phyloP scores from a whole-genome alignment of 2,888 invertebrate species.

The Plebejus argus region DNA sequence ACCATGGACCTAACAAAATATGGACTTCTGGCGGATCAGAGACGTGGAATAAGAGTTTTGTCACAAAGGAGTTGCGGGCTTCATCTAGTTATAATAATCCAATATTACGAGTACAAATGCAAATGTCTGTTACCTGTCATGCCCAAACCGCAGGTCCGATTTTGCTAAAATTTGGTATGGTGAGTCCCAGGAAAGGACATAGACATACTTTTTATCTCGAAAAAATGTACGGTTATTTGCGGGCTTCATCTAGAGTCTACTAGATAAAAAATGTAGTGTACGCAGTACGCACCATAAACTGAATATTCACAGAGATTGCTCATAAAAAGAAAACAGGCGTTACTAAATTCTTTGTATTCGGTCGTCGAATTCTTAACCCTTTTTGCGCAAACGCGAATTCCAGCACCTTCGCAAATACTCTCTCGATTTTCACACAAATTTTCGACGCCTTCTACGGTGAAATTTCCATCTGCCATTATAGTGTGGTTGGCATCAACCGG shows the following conservation, averaged over 20 bases:
- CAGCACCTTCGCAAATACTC: conserved; percentile 48
- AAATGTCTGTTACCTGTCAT: too few species aligned
- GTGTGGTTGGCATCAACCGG: neutral
- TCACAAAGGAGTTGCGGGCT: too few species aligned
- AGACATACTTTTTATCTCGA: too few species aligned
- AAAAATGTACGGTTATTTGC: too few species aligned
- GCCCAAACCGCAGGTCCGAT: too few species aligned
- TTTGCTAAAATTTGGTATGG: too few species aligned
- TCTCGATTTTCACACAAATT: conserved; percentile 48
- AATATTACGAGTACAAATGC: too few species aligned
- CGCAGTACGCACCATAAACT: conserved; percentile 50
- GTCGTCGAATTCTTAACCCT: conserved; percentile 41
- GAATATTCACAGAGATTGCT: conserved; percentile 61
- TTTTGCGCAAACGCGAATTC: conserved; percentile 50
- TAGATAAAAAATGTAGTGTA: neutral
- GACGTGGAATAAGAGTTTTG: too few species aligned
- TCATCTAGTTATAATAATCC: too few species aligned
- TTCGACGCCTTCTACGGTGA: conserved; percentile 46
- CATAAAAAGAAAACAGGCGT: conserved; percentile 58
- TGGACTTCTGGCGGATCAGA: too few species aligned
- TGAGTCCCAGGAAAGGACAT: too few species aligned
- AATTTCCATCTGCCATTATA: conserved; percentile 40
- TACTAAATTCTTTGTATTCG: conserved; percentile 53
- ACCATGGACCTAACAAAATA: too few species aligned
- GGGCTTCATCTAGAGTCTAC: neutral